Conservation (phyloP, 2,113 vertebrate species). For the Protomyctophum bolini region DNA sequence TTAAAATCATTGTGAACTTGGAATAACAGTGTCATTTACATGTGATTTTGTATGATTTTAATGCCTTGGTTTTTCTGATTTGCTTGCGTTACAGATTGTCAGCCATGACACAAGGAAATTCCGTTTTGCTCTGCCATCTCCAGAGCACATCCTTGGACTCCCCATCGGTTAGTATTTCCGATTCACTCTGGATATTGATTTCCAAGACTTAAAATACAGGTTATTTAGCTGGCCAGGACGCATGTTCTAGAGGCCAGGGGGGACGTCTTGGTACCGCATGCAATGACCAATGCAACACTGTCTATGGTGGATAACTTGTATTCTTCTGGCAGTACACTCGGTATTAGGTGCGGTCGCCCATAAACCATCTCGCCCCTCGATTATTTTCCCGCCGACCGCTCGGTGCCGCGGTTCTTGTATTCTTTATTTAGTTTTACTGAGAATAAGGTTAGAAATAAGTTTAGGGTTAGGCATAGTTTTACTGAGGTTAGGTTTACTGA, state of each 20-base stretch:
- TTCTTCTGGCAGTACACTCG: too few species aligned
- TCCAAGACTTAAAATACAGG: background rate
- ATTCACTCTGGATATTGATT: background rate
- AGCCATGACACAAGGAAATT: constrained; percentile 94
- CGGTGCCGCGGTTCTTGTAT: too few species aligned
- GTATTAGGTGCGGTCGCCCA: too few species aligned
- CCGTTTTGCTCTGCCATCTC: constrained; percentile 89
- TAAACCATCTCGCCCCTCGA: too few species aligned
- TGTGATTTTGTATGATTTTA: background rate
- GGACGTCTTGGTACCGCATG: too few species aligned
- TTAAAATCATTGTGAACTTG: background rate
- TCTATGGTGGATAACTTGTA: too few species aligned
- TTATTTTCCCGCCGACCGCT: too few species aligned
- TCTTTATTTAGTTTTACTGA: too few species aligned
- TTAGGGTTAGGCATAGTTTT: too few species aligned
- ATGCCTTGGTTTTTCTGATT: background rate
- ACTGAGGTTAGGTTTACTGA: too few species aligned
- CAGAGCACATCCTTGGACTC: constrained; percentile 88
- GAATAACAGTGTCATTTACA: background rate
- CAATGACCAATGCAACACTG: too few species aligned
- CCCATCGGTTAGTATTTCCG: constrained; percentile 84
- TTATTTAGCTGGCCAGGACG: background rate
- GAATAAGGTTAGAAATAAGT: too few species aligned
- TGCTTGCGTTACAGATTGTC: constrained; percentile 77
- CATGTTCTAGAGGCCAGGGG: background rate